Conservation (phyloP, 2,113 vertebrate genomes). For the Candoia aspera region DNA sequence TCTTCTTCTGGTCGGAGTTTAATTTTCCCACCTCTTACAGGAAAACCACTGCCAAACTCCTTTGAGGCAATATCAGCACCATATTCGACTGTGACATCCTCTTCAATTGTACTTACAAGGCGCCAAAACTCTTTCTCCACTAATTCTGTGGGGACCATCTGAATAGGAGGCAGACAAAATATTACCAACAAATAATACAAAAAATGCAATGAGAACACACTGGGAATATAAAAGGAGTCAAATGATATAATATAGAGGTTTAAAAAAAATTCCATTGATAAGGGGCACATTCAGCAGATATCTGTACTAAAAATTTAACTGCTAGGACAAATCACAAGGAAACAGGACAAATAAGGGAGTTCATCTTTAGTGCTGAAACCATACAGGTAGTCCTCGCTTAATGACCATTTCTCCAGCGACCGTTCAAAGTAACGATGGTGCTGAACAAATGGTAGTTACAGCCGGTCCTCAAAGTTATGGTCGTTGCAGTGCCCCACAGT, state of each 20-base stretch:
- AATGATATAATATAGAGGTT: not conserved
- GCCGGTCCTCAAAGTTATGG: not conserved
- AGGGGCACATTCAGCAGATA: not conserved
- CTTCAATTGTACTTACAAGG: constrained; percentile 94
- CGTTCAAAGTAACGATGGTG: not conserved
- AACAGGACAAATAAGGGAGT: not conserved
- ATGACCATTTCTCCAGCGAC: not conserved
- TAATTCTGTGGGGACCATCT: constrained; percentile 99
- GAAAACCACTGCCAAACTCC: constrained; percentile 98
- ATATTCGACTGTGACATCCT: constrained; percentile 97
- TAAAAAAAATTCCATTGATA: not conserved
- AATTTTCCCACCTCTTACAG: constrained; percentile 87
- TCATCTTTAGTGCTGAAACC: not conserved
- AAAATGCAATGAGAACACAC: not conserved
- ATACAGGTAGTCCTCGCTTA: not conserved
- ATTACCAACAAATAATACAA: not conserved
- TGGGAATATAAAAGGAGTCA: not conserved
- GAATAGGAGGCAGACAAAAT: constrained; percentile 10
- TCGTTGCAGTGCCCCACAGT: not conserved
- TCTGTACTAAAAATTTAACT: not conserved
- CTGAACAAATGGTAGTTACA: not conserved
- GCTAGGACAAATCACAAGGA: not conserved
- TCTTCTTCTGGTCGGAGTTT: constrained; percentile 90
- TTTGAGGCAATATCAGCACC: constrained; percentile 98
- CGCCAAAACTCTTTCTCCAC: constrained; percentile 99